phyloP scores from a whole-genome alignment of 2,113 vertebrate genomes.

The Amazona guildingii region DNA sequence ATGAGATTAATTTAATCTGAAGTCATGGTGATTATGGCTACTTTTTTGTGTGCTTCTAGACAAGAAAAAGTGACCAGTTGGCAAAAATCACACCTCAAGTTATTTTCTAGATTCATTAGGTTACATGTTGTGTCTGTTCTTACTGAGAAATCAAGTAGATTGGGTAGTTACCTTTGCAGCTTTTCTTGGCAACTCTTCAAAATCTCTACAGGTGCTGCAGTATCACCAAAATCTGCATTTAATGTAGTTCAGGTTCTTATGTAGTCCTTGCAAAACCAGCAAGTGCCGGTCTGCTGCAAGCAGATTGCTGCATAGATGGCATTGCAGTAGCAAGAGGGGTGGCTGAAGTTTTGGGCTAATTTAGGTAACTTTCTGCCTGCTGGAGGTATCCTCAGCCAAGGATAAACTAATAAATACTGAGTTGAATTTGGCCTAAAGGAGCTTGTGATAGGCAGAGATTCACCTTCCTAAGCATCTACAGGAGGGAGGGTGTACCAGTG shows the following conservation, averaged over 20 bases:
- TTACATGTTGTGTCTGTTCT: background rate
- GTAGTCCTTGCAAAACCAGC: background rate
- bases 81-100: background rate
- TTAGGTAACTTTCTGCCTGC: background rate
- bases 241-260: background rate
- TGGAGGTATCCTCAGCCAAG: background rate
- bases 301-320: background rate
- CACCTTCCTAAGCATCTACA: too few relatives aligned
- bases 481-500: rapidly evolving
- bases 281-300: too few relatives aligned
- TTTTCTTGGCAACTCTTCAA: background rate
- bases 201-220: rapidly evolving
- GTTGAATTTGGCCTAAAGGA: background rate
- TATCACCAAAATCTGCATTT: too few relatives aligned
- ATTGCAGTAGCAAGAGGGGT: background rate
- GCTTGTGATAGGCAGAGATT: background rate
- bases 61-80: background rate
- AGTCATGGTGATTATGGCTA: background rate
- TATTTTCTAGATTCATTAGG: background rate
- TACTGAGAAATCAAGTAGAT: background rate
- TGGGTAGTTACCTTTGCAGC: background rate
- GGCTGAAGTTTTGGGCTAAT: background rate
- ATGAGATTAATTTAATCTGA: background rate
- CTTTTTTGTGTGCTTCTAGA: background rate
- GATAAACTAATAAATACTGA: background rate